Evolutionary conservation across 2,113 vertebrate genomes (phyloP), one percentile per base, ranked within the genome.

Genomic region (Zosterops lateralis): DNA sequence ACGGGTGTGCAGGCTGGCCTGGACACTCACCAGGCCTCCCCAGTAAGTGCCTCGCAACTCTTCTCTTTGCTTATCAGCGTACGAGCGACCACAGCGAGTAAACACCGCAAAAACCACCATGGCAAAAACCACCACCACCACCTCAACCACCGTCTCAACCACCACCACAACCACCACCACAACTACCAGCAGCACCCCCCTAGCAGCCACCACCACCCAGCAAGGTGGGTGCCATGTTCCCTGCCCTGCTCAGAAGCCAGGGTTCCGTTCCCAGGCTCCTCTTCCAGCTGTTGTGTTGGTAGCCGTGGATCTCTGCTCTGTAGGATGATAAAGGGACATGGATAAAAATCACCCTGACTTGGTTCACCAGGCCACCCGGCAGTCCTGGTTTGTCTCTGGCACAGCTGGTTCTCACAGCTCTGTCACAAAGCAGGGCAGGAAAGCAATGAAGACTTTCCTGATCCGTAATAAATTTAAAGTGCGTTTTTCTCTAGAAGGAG

Each of bases 211-310:
- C 90, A 93, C 62, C 48, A 96, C 79, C 85, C 92, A 91, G 80
- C 91, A 97, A 98, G 98, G 97, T 98, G 96, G 97, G 97, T 97
- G 95, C 87, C 47, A 17, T 0, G 1, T 56, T 93, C 64, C 40
- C 72, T 70, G 67, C 77, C 40, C 36, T 0, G 1, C 84, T 71
- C 16, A 2, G 26, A 17, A 32, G 56, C 11, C 60, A 65, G 74
- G 64, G 13, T 14, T 72, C 19, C 0, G 3, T 32, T 4, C 2
- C 31, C 7, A 0, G 42, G 21, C 22, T 76, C 70, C 38, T 71
- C 34, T 25, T 25, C 8, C 5, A 1, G 42, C 54, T 67, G 42
- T 77, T 1, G 3, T 8, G 26, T 12, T 0, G 0, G 65, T 77
- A 83, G 62, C 70, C 6, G n/a, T 51, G 70, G 62, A 19, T 58